Conservation (phyloP, 2,797 vertebrate species). For the Oreochromis grahami region DNA sequence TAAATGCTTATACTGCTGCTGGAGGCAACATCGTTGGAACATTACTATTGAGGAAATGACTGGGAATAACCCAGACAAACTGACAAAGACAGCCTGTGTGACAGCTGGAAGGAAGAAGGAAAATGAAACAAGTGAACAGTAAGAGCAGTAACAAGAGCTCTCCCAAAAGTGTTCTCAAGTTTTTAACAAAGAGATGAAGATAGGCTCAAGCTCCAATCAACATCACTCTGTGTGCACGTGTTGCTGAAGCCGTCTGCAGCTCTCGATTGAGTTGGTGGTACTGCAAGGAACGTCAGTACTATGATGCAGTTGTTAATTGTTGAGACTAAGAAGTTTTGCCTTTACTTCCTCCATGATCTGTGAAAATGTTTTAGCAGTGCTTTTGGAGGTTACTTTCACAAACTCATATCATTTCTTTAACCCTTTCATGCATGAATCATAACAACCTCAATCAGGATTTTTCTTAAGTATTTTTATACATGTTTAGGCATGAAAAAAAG, state of each 20-base stretch:
- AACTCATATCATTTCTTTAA: not conserved
- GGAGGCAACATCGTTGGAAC: not conserved
- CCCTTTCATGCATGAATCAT: not conserved
- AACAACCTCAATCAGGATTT: not conserved
- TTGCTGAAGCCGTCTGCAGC: constrained; percentile 14
- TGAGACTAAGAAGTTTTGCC: not conserved
- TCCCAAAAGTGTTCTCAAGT: constrained; percentile 18
- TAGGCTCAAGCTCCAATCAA: constrained; percentile 27
- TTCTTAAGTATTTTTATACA: not conserved
- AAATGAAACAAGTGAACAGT: not conserved
- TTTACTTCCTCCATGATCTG: not conserved
- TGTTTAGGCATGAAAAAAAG: not conserved
- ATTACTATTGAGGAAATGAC: not conserved
- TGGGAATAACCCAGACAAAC: not conserved
- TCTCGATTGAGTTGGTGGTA: constrained; percentile 9
- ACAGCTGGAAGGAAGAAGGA: not conserved
- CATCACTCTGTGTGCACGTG: constrained; percentile 4
- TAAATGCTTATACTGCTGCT: not conserved
- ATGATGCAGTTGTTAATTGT: not conserved
- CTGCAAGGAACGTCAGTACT: not conserved
- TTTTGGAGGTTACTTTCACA: not conserved
- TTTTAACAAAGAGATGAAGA: constrained; percentile 9
- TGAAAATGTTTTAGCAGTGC: not conserved
- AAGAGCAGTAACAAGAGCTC: not conserved
- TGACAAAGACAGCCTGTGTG: not conserved